phyloP scores from a whole-genome alignment of 1,140 invertebrate species.

The Drosophila bipectinata region DNA sequence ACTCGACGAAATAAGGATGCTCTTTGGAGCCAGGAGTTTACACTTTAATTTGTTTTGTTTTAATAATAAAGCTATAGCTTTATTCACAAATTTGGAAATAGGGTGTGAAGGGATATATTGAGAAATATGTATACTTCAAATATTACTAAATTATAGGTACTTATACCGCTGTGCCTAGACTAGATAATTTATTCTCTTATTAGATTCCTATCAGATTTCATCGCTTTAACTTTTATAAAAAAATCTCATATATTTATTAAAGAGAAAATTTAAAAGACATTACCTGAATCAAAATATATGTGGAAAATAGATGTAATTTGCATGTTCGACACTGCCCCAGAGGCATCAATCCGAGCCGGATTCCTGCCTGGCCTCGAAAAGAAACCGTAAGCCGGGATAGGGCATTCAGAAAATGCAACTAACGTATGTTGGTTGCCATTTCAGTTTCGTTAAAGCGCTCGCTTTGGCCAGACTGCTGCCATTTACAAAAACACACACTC shows the following conservation, averaged over 20 bases:
- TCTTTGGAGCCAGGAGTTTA: constrained; percentile 9
- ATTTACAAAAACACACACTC: constrained; percentile 1
- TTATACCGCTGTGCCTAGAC: no score
- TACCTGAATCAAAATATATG: neutral
- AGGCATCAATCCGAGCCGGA: neutral
- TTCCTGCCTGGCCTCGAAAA: constrained; percentile 3
- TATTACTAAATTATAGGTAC: no score
- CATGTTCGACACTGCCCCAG: neutral
- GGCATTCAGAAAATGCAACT: constrained; percentile 36
- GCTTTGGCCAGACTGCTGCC: constrained; percentile 44
- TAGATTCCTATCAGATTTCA: no score
- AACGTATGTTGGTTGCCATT: constrained; percentile 31
- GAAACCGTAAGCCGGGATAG: constrained; percentile 19
- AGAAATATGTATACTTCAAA: no score
- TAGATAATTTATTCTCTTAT: no score
- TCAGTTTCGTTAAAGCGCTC: constrained; percentile 37
- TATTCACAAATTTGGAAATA: no score
- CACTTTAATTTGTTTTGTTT: neutral
- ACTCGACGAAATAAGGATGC: constrained; percentile 28
- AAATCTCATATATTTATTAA: no score
- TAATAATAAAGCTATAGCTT: no score
- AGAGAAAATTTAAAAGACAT: neutral
- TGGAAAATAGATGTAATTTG: neutral
- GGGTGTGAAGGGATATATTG: no score
- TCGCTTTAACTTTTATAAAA: no score